Evolutionary conservation across 2,797 vertebrate genomes (phyloP).

Genomic region (Cyprinodon diabolis): DNA sequence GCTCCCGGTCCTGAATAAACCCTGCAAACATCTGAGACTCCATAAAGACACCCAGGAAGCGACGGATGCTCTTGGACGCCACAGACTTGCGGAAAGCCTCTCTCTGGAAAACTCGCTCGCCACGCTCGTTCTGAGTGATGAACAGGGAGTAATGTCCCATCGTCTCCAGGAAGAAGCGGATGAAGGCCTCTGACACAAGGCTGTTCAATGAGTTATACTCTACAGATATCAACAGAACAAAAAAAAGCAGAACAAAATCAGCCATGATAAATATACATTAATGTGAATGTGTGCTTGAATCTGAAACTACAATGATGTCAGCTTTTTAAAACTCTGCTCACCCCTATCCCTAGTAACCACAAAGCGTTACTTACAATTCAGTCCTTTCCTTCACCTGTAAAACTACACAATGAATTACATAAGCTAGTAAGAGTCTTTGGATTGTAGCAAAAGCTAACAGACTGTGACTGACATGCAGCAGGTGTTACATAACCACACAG

Average conservation of each 20-base stretch:
- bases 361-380: not conserved
- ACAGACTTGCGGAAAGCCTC: conserved; percentile 98
- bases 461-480: conserved; percentile 37
- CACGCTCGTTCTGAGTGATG: conserved; percentile 92
- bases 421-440: conserved; percentile 11
- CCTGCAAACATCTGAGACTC: conserved; percentile 99
- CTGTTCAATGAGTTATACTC: conserved; percentile 95
- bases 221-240: conserved; percentile 60
- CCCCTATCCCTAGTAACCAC: not conserved
- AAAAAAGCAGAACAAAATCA: not conserved
- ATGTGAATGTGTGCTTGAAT: no score
- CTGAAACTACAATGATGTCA: not conserved
- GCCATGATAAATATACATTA: no score
- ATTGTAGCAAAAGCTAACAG: conserved; percentile 28
- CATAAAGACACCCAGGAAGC: conserved; percentile 99
- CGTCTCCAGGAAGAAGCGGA: conserved; percentile 99
- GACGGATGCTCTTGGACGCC: conserved; percentile 96
- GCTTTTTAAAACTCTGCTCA: not conserved
- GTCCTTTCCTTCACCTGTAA: conserved; percentile 10
- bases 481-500: conserved; percentile 30
- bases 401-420: not conserved
- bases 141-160: conserved; percentile 98
- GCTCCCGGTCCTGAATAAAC: conserved; percentile 97
- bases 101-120: conserved; percentile 92
- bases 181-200: conserved; percentile 97